Evolutionary conservation across 2,888 invertebrate genomes (phyloP), one percentile per base, ranked within the genome.

Genomic region (Diachrysia chrysitis): DNA sequence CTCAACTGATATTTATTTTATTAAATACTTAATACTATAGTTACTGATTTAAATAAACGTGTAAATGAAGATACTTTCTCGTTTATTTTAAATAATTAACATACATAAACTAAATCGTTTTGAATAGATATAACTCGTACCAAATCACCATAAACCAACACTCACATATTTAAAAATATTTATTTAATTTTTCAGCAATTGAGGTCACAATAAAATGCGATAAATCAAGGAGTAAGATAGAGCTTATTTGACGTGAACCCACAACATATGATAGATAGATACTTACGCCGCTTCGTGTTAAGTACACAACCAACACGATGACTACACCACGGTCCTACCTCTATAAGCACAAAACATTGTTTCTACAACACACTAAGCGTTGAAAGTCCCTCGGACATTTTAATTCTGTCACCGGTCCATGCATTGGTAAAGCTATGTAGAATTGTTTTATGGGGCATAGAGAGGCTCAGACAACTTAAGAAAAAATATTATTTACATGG

Each of bases 281-380:
- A 94, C 94, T 93, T 92, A 94, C 94, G 86, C 84, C 73, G 76
- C 83, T 84, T 81, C 82, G 85, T 86, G 87, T 88, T 89, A 86
- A 80, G 76, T 86, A 86, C 86, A 88, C 89, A 85, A 82, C 79
- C 75, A 85, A 84, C 53, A 83, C 85, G 85, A 83, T 88, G 87
- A 88, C 86, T 87, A 83, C 79, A 88, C 92, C 92, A 91, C 90
- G 90, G 83, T 71, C 82, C 79, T 83, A 81, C 68, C 71, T 68
- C 76, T 78, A 71, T 72, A 93, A 93, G 92, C 94, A 93, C 91
- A 92, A 90, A 87, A 85, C 72, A 82, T 75, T 63, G 85, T 88
- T 82, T 90, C 94, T 95, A 95, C 94, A 86, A 90, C 93, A 95
- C 94, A 94, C 93, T 92, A 94, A 94, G 94, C 93, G 61, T 79